Conservation (phyloP, 2,113 vertebrate genomes). For the Catharus bicknelli region DNA sequence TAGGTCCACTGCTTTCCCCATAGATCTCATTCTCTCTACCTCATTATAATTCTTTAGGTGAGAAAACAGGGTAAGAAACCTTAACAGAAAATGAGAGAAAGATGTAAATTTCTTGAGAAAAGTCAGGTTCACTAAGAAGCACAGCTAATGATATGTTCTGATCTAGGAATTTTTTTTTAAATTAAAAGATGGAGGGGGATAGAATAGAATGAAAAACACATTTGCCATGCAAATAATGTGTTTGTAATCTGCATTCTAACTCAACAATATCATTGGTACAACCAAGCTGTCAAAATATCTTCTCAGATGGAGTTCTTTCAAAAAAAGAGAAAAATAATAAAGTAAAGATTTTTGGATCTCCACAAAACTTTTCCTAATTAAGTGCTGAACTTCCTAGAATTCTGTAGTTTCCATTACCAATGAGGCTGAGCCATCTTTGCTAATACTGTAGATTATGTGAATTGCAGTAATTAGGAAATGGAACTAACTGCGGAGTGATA, state of each 20-base stretch:
- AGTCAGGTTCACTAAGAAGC: slow-evolving; percentile 83
- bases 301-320: not conserved
- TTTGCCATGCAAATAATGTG: slow-evolving; percentile 66
- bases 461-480: not conserved
- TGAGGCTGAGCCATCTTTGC: not conserved
- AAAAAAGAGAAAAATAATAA: not conserved
- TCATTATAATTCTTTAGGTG: slow-evolving; percentile 99
- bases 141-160: slow-evolving; percentile 87
- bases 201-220: slow-evolving; percentile 33
- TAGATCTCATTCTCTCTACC: slow-evolving; percentile 89
- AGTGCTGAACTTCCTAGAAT: not conserved
- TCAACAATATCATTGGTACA: slow-evolving; percentile 18
- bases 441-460: not conserved
- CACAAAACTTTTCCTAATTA: slow-evolving; percentile 41
- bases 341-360: slow-evolving; percentile 12
- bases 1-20: slow-evolving; percentile 91
- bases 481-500: not conserved
- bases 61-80: slow-evolving; percentile 85
- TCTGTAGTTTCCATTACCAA: not conserved
- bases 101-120: slow-evolving; percentile 94
- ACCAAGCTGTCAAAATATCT: slow-evolving; percentile 46
- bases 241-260: slow-evolving; percentile 52
- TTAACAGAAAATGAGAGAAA: slow-evolving; percentile 90
- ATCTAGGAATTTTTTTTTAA: slow-evolving; percentile 74
- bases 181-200: slow-evolving; percentile 66